Conservation (phyloP, 2,113 vertebrate species). For the Centropus unirufus region DNA sequence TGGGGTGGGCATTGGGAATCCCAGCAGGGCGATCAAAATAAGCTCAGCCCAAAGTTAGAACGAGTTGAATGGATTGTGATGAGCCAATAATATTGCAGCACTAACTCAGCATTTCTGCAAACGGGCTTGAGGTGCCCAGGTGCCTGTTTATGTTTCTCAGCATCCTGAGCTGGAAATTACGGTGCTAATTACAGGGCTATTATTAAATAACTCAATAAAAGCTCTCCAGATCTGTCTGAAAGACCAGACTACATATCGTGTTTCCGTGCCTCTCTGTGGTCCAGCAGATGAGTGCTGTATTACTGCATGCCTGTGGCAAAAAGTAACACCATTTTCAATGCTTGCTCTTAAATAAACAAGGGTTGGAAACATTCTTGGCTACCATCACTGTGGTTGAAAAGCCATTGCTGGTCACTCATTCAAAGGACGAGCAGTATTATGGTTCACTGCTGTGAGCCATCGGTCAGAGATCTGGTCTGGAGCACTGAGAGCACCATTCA, state of each 20-base stretch:
- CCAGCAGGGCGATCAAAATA: too few species aligned
- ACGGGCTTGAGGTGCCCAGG: neutral
- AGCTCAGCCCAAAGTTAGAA: neutral
- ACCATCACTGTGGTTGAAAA: neutral
- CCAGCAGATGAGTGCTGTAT: neutral
- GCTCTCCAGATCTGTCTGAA: neutral
- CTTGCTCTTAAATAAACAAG: neutral
- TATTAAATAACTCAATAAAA: neutral
- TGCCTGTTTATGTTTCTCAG: neutral
- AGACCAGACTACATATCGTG: neutral
- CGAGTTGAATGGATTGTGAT: neutral
- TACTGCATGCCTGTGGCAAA: neutral
- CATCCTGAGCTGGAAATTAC: neutral
- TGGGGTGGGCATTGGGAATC: neutral
- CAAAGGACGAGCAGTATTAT: neutral
- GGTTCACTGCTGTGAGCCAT: neutral
- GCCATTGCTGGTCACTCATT: neutral
- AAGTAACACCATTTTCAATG: neutral
- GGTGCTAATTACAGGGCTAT: neutral
- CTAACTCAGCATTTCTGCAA: neutral
- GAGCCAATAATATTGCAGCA: neutral
- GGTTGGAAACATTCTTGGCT: neutral
- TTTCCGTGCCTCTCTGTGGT: neutral
- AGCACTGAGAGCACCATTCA: neutral
- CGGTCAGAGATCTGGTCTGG: rapidly evolving